Evolutionary conservation across 2,797 vertebrate species (phyloP).

Genomic region (Crocodylus rhombifer): DNA sequence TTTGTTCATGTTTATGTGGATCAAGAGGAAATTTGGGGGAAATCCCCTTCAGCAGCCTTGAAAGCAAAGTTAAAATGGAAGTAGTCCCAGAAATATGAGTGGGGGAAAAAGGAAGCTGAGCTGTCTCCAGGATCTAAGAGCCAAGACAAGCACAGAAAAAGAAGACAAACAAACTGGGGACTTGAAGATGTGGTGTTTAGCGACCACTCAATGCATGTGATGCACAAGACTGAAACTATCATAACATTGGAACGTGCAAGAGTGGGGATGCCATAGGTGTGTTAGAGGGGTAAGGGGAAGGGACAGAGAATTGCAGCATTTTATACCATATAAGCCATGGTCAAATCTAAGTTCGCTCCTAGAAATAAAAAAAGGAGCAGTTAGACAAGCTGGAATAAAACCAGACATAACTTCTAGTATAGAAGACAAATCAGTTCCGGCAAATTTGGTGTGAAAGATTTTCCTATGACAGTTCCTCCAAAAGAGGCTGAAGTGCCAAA

Average conservation of each 20-base stretch:
- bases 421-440: background rate
- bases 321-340: background rate
- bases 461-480: background rate
- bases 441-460: background rate
- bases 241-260: background rate
- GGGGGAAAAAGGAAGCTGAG: background rate
- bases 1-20: background rate
- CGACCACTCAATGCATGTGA: background rate
- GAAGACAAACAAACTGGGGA: background rate
- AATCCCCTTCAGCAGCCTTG: background rate
- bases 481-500: background rate
- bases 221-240: background rate
- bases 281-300: background rate
- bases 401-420: background rate
- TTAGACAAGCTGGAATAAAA: slow-evolving; percentile 2
- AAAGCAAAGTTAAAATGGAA: background rate
- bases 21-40: fast-evolving
- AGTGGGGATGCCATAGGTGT: background rate
- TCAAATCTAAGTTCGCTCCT: background rate
- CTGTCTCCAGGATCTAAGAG: background rate
- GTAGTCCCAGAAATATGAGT: background rate
- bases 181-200: background rate
- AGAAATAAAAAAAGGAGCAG: background rate
- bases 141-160: slow-evolving; percentile 1
- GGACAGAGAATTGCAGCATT: background rate